These are phyloP conservation scores for Melinaea marsaeus DNA, from an alignment of 2,888 invertebrate genomes.

Conservation along the genomic window DNA sequence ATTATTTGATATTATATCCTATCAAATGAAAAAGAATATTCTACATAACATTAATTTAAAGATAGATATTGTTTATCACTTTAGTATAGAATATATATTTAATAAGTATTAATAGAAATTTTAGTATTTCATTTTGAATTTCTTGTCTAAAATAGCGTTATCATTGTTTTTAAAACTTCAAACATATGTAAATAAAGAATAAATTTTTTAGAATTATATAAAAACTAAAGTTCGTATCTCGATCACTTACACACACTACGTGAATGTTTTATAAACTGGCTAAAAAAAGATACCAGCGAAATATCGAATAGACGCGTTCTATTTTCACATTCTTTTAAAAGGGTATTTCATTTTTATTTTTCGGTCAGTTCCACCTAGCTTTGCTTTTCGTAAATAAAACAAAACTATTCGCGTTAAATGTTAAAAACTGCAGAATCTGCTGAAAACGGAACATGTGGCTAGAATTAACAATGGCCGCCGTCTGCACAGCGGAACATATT, in stretches of 20 bases:
- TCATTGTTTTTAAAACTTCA: no score
- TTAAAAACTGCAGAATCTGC: constrained; percentile 28
- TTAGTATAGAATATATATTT: no score
- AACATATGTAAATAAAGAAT: no score
- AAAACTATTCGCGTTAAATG: constrained; percentile 17
- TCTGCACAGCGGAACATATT: constrained; percentile 14
- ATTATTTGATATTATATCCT: no score
- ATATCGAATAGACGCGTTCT: constrained; percentile 20
- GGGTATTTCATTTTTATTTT: constrained; percentile 28
- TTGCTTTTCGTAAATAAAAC: constrained; percentile 15
- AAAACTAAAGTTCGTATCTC: not conserved
- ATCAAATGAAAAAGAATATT: no score
- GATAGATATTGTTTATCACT: no score
- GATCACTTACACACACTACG: constrained; percentile 17
- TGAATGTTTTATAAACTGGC: constrained; percentile 33
- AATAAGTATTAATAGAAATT: no score
- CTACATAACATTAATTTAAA: no score
- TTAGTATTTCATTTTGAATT: no score
- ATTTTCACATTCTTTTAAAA: constrained; percentile 18
- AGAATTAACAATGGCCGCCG: constrained; percentile 24
- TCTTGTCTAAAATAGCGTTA: no score
- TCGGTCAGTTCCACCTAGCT: constrained; percentile 19
- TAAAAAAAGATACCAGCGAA: constrained; percentile 27
- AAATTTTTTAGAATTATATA: no score
- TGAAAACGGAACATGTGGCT: constrained; percentile 20